phyloP scores from a whole-genome alignment of 2,797 vertebrate genomes.

The Amphiprion clarkii region DNA sequence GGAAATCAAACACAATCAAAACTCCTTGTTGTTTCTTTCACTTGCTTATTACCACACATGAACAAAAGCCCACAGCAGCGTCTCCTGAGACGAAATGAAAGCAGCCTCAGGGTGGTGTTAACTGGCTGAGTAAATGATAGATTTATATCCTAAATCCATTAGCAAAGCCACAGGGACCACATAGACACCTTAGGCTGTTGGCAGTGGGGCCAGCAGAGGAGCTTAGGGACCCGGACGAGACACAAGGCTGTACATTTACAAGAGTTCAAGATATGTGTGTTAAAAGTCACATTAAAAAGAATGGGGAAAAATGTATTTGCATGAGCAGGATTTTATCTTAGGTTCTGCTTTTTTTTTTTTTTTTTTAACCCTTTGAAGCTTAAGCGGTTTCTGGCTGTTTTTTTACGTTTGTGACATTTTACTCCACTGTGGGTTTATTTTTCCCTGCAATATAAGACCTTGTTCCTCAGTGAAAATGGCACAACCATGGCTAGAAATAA shows the following conservation, averaged over 20 bases:
- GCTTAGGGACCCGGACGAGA: conserved; percentile 8
- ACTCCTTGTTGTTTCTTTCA: conserved; percentile 32
- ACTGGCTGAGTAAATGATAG: conserved; percentile 82
- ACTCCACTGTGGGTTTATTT: too few species aligned
- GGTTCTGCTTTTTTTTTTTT: neutral
- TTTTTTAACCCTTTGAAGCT: neutral
- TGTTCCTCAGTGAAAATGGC: too few species aligned
- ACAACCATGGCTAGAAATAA: too few species aligned
- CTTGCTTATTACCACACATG: conserved; percentile 35
- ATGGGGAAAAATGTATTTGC: neutral
- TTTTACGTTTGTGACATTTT: too few species aligned
- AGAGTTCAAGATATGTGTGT: neutral
- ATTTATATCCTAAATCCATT: conserved; percentile 87
- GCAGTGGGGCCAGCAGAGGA: neutral
- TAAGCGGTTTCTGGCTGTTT: too few species aligned
- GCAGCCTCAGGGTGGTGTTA: conserved; percentile 78
- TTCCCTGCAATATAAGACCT: too few species aligned
- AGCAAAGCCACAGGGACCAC: conserved; percentile 76
- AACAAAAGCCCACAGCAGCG: conserved; percentile 51
- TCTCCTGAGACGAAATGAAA: conserved; percentile 70
- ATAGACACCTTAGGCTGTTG: conserved; percentile 66
- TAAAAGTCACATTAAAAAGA: neutral
- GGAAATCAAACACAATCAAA: conserved; percentile 50
- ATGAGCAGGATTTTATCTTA: neutral
- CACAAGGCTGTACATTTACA: neutral